These are phyloP conservation scores for Nestor notabilis DNA, from an alignment of 2,113 vertebrate genomes.

Conservation along the genomic window DNA sequence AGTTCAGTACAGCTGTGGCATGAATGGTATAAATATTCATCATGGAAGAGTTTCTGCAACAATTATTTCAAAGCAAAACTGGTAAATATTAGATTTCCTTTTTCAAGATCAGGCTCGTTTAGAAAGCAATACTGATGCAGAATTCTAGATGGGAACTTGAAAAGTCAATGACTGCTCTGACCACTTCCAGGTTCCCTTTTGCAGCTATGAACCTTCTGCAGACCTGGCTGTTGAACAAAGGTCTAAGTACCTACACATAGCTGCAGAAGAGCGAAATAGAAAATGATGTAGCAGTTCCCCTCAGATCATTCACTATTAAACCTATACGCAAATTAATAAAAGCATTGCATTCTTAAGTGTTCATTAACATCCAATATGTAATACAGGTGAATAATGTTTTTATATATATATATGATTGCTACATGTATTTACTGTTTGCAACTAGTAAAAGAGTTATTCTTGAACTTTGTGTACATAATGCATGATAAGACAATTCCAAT, in stretches of 20 bases:
- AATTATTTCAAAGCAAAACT: not conserved
- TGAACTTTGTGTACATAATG: not conserved
- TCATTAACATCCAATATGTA: not conserved
- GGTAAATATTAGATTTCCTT: not conserved
- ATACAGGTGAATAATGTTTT: not conserved
- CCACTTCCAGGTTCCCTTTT: not conserved
- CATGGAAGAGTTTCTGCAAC: not conserved
- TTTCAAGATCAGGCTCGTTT: not conserved
- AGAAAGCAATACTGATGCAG: not conserved
- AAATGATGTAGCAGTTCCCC: not conserved
- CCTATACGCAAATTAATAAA: not conserved
- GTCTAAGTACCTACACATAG: not conserved
- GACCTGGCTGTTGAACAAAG: not conserved
- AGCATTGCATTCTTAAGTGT: not conserved
- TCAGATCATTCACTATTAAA: not conserved
- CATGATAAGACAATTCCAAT: not conserved
- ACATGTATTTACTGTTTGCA: not conserved
- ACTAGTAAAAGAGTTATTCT: not conserved
- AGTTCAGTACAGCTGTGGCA: not conserved
- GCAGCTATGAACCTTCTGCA: not conserved
- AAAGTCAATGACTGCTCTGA: not conserved
- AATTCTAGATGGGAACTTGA: not conserved
- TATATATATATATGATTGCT: not conserved
- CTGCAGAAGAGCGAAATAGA: not conserved
- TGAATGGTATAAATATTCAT: not conserved